Base-by-base conservation (phyloP, 2,113 vertebrate genomes). In the Poeciliopsis occidentalis region DNA sequence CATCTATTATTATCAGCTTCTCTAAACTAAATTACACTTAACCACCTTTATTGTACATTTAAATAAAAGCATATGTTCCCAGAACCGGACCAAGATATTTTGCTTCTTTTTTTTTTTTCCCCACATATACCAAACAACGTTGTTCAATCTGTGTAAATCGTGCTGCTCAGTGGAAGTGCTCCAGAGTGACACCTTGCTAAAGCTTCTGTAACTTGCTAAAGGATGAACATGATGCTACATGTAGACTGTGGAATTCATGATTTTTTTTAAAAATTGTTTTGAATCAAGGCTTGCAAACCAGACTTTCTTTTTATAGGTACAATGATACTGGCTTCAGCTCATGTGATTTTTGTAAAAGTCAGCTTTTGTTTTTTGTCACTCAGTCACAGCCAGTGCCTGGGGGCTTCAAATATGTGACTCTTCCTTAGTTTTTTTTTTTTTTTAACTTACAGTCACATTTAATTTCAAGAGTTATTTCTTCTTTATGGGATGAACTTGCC, bases 401-500 rank as follows among this genome's bases (percentile, higher is more conserved):
- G 68, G 34, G 60, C 60, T 67, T 34, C 37, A 24, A 39, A 0
- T 64, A 5, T 67, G 19, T 60, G 1, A 24, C 61, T 47, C 29
- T 29, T 27, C 39, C 8, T 77, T 34, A 15, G n/a, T 65, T 64
- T 57, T 34, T 34, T 12, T 24, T 68, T 13, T 19, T n/a, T 51
- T 34, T 8, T 1, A 1, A 31, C 62, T 57, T n/a, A n/a, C 22
- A 57, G 39, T 64, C 63, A 31, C 54, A 13, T 73, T 71, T 61
- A 27, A 29, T 77, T 70, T 26, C 67, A 34, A 64, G 19, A 63
- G n/a, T 83, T 84, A 79, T 78, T 76, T 76, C 39, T 73, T 76
- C 63, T 74, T 71, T 67, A 74, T 57, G 27, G 57, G 57, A 66
- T 64, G 77, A 86, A 88, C 74, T 82, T 67, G 85, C 71, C 84